phyloP scores from a whole-genome alignment of 2,113 vertebrate genomes.

The Lichenostomus cassidix region DNA sequence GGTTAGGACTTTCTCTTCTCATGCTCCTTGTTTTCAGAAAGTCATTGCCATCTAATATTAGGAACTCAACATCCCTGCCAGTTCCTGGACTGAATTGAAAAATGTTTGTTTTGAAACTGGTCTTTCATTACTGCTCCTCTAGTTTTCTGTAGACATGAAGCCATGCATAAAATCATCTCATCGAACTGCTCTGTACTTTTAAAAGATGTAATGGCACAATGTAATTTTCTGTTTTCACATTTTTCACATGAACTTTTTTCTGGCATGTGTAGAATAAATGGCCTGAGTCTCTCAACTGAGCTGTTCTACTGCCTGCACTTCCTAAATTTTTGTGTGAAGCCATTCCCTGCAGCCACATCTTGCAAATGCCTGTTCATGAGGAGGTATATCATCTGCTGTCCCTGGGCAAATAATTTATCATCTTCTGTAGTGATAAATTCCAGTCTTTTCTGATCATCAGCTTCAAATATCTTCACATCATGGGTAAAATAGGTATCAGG shows the following conservation, averaged over 20 bases:
- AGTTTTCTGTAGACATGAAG: not conserved
- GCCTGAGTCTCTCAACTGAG: not conserved
- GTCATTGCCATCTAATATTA: constrained; percentile 52
- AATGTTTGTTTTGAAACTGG: constrained; percentile 54
- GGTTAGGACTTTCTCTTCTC: constrained; percentile 48
- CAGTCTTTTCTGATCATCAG: not conserved
- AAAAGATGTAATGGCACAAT: not conserved
- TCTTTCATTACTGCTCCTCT: constrained; percentile 29
- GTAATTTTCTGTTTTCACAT: not conserved
- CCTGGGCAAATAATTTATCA: not conserved
- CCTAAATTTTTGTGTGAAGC: not conserved
- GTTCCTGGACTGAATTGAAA: constrained; percentile 41
- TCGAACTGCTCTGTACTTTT: not conserved
- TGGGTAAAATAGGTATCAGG: accelerated
- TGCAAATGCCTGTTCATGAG: not conserved
- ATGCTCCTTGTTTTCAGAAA: constrained; percentile 56
- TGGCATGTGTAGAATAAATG: not conserved
- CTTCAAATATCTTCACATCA: not conserved
- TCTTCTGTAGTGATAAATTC: not conserved
- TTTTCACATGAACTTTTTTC: not conserved
- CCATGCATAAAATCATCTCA: not conserved
- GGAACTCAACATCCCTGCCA: constrained; percentile 48
- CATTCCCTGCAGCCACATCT: not conserved
- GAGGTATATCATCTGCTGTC: not conserved
- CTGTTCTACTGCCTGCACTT: accelerated